Evolutionary conservation across 2,888 invertebrate species (phyloP).

Genomic region (Agonum fuliginosum): DNA sequence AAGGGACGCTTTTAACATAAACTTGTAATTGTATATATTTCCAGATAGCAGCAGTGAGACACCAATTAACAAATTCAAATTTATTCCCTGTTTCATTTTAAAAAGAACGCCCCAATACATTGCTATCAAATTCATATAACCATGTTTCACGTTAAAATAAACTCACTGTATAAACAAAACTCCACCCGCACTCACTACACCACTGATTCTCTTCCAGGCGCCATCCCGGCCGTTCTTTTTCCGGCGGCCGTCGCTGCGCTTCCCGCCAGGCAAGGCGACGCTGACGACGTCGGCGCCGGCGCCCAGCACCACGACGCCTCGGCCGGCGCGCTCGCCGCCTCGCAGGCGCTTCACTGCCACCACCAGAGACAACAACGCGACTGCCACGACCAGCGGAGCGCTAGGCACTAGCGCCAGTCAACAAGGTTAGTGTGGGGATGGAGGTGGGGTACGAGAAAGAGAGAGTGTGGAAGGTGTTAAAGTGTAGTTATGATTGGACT

Average conservation of each 20-base stretch:
- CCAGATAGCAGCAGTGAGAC: no score
- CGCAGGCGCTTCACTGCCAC: conserved; percentile 68
- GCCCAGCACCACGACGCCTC: conserved; percentile 7
- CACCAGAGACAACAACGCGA: conserved; percentile 68
- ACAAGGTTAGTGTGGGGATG: background rate
- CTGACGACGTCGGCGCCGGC: background rate
- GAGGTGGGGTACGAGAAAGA: background rate
- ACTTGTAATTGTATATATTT: no score
- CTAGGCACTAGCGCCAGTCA: background rate
- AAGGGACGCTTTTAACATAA: no score
- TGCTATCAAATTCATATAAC: background rate
- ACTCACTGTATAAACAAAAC: background rate
- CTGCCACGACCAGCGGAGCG: background rate
- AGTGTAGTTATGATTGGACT: no score
- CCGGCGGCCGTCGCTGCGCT: conserved; percentile 32
- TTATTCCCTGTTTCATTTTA: background rate
- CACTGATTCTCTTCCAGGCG: background rate
- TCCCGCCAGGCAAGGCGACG: conserved; percentile 13
- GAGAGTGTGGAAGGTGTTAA: no score
- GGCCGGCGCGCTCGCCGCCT: conserved; percentile 64
- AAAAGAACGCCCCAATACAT: background rate
- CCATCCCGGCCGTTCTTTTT: conserved; percentile 46
- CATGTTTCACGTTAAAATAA: background rate
- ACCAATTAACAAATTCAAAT: background rate
- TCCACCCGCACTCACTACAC: background rate